Base-by-base conservation (phyloP, 2,888 invertebrate species). In the Eurois occulta region DNA sequence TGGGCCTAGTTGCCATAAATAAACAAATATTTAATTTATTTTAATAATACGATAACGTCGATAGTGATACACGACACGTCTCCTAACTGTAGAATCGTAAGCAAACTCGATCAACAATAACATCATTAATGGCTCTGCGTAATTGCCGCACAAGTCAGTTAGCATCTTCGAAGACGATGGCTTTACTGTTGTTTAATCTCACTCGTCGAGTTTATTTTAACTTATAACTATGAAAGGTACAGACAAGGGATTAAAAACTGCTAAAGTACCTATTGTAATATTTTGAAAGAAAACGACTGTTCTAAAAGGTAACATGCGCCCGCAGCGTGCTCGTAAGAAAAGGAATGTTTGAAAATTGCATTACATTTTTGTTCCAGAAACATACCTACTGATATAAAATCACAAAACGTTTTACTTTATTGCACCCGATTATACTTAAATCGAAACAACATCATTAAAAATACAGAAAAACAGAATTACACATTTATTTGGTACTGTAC, bases 41-140 rank as follows among this genome's bases (percentile, higher is more conserved):
- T n/a, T n/a, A n/a, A n/a, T n/a, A n/a, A 52, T 16, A 75, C 5
- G 16, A 62, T 38, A 41, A 60, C 18, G 43, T 24, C 41, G 16
- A 48, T 43, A 58, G 13, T 65, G 52, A 60, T 72, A 77, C 46
- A 21, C 21, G 64, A 81, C 64, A 72, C 65, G 62, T 78, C 55
- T 75, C n/a, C 48, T 58, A 60, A 55, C 52, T 60, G 55, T 62
- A 55, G 69, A 83, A 75, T 38, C 77, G 48, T 69, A 75, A 41
- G 70, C 70, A 73, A 85, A 84, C 80, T 77, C 73, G 66, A 80
- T 86, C 73, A 68, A 84, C 80, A 74, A 68, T 75, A 86, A 87
- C 77, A 73, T 72, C 75, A 75, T 72, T 80, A 83, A 78, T 80
- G 68, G 80, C 28, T 73, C 58, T 58, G 13, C 6, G 71, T 71